Base-by-base conservation (phyloP, 2,113 vertebrate genomes). In the Ceyx margarethae region DNA sequence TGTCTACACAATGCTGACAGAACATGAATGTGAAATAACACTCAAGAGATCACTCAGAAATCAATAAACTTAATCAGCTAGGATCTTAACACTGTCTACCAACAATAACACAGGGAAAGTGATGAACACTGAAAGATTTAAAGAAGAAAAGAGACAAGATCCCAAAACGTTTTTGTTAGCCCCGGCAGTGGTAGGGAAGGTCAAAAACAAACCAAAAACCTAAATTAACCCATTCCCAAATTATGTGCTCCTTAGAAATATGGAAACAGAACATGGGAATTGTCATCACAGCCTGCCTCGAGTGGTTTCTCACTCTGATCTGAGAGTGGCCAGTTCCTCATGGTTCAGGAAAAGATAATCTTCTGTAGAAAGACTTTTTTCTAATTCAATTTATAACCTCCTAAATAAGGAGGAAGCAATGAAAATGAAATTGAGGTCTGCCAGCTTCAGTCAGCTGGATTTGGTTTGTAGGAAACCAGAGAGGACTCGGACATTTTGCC, bases 1-100 rank as follows among this genome's bases (percentile, higher is more conserved):
- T 91, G 51, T 61, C 48, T 37, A 9, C 48, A 42, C 86, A 82
- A 21, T 20, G 48, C 79, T 83, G 75, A 86, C 62, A 91, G 90
- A 94, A 92, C 62, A 23, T 46, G 81, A 75, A 84, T 79, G 83
- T 79, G 76, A 89, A 95, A 78, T 57, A 83, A 84, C 73, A 51
- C 84, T 91, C 76, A 11, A 28, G 93, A 95, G 90, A 96, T 90
- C 90, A 77, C 93, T 83, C 65, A 73, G 81, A 57, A 95, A 97
- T 97, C 95, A 76, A 96, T 95, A 76, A 92, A 81, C 81, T 87
- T 91, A 50, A 96, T 96, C 95, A 95, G 81, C 68, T 51, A 56
- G 72, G 83, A 92, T 89, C 69, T 79, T 43, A 80, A 69, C 68
- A n/a, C 86, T 68, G 57, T 14, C 90, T 65, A n/a, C 60, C 60